These are phyloP conservation scores for Tenthredo mesomela DNA, from an alignment of 2,888 invertebrate species.

Conservation along the genomic window DNA sequence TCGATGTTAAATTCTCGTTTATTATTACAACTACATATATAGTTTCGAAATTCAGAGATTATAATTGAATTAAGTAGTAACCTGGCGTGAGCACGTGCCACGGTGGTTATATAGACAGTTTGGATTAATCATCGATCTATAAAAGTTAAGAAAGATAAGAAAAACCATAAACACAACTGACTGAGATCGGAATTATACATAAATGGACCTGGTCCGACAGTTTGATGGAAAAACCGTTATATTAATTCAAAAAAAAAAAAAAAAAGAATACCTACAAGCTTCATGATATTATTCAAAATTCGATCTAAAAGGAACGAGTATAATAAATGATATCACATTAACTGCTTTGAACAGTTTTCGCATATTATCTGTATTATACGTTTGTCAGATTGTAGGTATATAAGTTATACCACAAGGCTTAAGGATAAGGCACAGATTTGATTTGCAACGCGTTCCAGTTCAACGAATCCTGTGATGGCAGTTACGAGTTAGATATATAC, in stretches of 20 bases:
- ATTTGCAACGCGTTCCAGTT: conserved; percentile 37
- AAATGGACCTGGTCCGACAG: conserved; percentile 24
- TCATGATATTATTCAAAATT: too few species aligned
- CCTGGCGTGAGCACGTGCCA: background rate
- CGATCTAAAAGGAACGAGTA: too few species aligned
- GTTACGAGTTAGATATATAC: background rate
- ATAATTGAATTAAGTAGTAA: conserved; percentile 9
- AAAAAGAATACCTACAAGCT: too few species aligned
- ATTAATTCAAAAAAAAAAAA: background rate
- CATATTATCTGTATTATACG: background rate
- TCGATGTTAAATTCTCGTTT: background rate
- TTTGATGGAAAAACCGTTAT: conserved; percentile 1
- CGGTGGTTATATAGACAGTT: background rate
- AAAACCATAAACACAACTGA: background rate
- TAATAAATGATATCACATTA: too few species aligned
- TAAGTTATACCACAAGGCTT: background rate
- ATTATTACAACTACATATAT: background rate
- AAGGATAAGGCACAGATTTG: background rate
- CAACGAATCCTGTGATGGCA: background rate
- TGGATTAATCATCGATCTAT: background rate
- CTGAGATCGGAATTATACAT: conserved; percentile 2
- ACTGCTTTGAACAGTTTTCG: too few species aligned
- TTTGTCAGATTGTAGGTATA: background rate
- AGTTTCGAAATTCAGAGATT: background rate
- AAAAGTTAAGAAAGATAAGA: background rate